These are phyloP conservation scores for Thumatha senex DNA, from an alignment of 2,888 invertebrate species.

Conservation along the genomic window DNA sequence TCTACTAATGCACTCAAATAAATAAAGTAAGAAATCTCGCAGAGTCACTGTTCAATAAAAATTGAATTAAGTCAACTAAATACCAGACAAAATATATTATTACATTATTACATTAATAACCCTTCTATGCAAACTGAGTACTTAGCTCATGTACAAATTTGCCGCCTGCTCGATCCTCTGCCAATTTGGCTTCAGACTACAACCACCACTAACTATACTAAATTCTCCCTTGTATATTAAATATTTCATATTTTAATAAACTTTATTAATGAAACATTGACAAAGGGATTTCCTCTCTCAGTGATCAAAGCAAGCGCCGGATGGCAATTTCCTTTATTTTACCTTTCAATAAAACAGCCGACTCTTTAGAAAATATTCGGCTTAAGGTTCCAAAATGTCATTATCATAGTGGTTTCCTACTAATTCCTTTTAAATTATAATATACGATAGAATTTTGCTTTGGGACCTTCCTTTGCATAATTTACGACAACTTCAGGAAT, in stretches of 20 bases:
- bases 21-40: too few species aligned
- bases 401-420: conserved; percentile 25
- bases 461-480: too few species aligned
- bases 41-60: too few species aligned
- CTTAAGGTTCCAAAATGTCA: conserved; percentile 34
- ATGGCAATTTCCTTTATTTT: conserved; percentile 40
- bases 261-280: conserved; percentile 36
- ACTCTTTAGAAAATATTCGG: conserved; percentile 33
- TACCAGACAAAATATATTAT: neutral
- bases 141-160: conserved; percentile 36
- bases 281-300: conserved; percentile 34
- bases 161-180: conserved; percentile 42
- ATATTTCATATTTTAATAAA: conserved; percentile 30
- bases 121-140: conserved; percentile 29
- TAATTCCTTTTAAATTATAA: neutral
- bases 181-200: conserved; percentile 41
- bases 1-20: too few species aligned
- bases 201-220: conserved; percentile 27
- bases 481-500: neutral
- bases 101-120: neutral
- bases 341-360: conserved; percentile 27
- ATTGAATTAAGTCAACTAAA: neutral
- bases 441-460: neutral
- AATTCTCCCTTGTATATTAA: conserved; percentile 29
- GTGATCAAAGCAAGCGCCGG: conserved; percentile 39